Conservation (phyloP, 1,140 invertebrate species). For the Zaprionus tsacasi region DNA sequence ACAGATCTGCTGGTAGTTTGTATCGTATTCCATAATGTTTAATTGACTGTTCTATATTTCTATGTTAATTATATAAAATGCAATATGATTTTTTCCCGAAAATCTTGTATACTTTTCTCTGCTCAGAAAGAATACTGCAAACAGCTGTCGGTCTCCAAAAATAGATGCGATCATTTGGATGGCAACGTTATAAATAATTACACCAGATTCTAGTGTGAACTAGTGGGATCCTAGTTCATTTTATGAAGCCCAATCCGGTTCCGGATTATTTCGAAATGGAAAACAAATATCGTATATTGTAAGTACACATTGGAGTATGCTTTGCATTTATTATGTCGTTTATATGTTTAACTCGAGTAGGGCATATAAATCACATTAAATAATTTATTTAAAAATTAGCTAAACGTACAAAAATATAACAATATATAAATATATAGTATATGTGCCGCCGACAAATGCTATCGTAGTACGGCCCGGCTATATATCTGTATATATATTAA, state of each 20-base stretch:
- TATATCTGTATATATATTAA: conserved; percentile 62
- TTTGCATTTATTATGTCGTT: conserved; percentile 53
- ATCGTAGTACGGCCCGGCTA: conserved; percentile 35
- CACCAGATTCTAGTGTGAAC: conserved; percentile 38
- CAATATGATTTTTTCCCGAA: conserved; percentile 25
- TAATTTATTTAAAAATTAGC: conserved; percentile 81
- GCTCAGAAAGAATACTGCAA: conserved; percentile 57
- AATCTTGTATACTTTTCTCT: conserved; percentile 46
- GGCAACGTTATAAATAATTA: conserved; percentile 68
- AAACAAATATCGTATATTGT: not conserved
- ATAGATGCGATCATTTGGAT: conserved; percentile 66
- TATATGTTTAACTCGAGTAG: conserved; percentile 76
- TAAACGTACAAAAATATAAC: conserved; percentile 83
- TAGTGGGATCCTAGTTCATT: conserved; percentile 28
- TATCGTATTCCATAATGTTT: conserved; percentile 66
- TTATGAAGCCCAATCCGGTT: not conserved
- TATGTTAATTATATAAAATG: conserved; percentile 62
- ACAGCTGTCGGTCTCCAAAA: conserved; percentile 76
- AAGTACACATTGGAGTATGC: conserved; percentile 29
- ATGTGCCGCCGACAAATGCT: conserved; percentile 20
- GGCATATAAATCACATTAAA: conserved; percentile 81
- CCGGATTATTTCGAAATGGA: not conserved
- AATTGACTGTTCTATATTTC: not conserved
- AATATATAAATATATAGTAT: conserved; percentile 59
- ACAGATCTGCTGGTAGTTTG: conserved; percentile 84